These are phyloP conservation scores for Lissonota sp. DNA, from an alignment of 2,888 invertebrate species.

Conservation along the genomic window DNA sequence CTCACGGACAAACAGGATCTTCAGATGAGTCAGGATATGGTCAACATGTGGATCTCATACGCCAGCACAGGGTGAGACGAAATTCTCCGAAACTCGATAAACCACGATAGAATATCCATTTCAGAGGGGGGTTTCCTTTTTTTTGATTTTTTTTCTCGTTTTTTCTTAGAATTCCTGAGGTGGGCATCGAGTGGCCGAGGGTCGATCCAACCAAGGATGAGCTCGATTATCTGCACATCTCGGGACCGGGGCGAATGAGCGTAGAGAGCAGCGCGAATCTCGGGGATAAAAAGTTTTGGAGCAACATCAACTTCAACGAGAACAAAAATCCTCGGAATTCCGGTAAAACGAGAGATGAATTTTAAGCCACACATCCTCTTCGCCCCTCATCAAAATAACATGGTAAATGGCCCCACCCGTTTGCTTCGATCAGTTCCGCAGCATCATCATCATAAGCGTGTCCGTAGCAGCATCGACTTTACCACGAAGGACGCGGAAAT, in stretches of 20 bases:
- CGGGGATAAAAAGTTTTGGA: slow-evolving; percentile 87
- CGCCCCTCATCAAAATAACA: no score
- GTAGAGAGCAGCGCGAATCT: slow-evolving; percentile 85
- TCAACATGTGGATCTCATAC: slow-evolving; percentile 86
- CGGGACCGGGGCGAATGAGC: slow-evolving; percentile 82
- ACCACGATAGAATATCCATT: no score
- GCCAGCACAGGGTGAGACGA: slow-evolving; percentile 86
- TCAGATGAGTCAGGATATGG: slow-evolving; percentile 84
- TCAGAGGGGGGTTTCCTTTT: neutral
- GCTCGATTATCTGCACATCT: slow-evolving; percentile 85
- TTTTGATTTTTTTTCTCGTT: slow-evolving; percentile 1
- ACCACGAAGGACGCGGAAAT: neutral
- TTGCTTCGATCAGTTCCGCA: slow-evolving; percentile 9
- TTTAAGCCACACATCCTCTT: slow-evolving; percentile 13
- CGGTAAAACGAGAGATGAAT: slow-evolving; percentile 74
- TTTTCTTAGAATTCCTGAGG: slow-evolving; percentile 83
- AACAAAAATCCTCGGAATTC: slow-evolving; percentile 83
- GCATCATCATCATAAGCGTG: neutral
- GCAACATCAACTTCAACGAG: slow-evolving; percentile 86
- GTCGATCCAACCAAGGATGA: slow-evolving; percentile 83
- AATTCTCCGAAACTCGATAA: slow-evolving; percentile 1
- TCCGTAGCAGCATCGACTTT: neutral
- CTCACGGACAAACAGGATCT: slow-evolving; percentile 83
- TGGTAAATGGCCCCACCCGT: no score
- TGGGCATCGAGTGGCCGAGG: slow-evolving; percentile 84